Evolutionary conservation across 35 echinoderm and acorn worm genomes (phyloP).

Genomic region (Eucidaris tribuloides): DNA sequence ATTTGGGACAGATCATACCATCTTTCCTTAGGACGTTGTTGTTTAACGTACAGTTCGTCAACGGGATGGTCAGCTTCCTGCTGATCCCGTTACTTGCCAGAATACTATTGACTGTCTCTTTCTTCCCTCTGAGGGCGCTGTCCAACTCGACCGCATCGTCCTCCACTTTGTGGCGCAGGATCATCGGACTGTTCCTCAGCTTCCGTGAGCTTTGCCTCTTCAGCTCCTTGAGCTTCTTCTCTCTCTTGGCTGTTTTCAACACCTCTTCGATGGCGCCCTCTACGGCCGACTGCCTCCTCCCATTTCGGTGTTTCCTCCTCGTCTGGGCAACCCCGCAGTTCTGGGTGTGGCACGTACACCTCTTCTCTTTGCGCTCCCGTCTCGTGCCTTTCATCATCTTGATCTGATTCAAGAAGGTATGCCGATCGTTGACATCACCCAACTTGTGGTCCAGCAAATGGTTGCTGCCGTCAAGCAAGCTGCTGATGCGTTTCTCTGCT

Average conservation of each 20-base stretch:
- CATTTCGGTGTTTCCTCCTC: neutral
- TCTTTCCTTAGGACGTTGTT: slow-evolving; percentile 28
- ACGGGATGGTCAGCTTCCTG: slow-evolving; percentile 19
- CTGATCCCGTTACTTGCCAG: slow-evolving; percentile 28
- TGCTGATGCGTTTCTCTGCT: neutral
- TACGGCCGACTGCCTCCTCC: neutral
- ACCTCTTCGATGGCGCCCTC: slow-evolving; percentile 18
- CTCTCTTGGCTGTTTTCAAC: slow-evolving; percentile 6
- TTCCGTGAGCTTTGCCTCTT: neutral
- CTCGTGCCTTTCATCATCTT: slow-evolving; percentile 11
- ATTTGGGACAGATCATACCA: slow-evolving; percentile 16
- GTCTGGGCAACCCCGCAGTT: neutral
- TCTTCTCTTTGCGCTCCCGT: slow-evolving; percentile 22
- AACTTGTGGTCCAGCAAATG: neutral
- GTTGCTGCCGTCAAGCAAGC: neutral
- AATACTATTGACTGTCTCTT: neutral
- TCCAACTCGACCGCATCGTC: neutral
- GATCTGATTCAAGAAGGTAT: slow-evolving; percentile 9
- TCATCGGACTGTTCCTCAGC: slow-evolving; percentile 2
- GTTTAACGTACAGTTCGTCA: slow-evolving; percentile 11
- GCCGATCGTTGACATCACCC: neutral
- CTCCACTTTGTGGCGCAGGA: slow-evolving; percentile 4
- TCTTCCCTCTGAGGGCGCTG: neutral
- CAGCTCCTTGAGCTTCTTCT: slow-evolving; percentile 19
- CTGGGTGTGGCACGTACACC: neutral